phyloP scores from a whole-genome alignment of 2,113 vertebrate genomes.

The Pandion haliaetus region DNA sequence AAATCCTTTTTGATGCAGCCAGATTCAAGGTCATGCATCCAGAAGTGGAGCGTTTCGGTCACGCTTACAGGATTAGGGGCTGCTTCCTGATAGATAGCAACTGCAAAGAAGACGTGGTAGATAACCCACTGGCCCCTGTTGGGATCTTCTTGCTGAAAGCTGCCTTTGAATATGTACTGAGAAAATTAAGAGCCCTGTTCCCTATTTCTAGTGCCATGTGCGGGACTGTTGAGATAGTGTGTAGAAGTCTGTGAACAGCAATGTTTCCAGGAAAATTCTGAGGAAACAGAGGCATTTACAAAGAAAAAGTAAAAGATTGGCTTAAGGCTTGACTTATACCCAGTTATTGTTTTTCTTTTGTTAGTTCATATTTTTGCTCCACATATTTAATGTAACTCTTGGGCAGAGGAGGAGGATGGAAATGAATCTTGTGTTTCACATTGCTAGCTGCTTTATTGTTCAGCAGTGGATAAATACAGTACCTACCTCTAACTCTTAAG shows the following conservation, averaged over 20 bases:
- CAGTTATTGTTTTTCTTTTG: not conserved
- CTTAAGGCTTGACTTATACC: not conserved
- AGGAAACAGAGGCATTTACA: not conserved
- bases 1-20: not conserved
- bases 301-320: not conserved
- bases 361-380: not conserved
- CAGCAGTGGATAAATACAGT: not conserved
- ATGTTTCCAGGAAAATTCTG: not conserved
- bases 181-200: not conserved
- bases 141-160: not conserved
- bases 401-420: not conserved
- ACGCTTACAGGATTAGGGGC: not conserved
- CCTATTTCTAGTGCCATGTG: not conserved
- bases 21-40: not conserved
- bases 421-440: not conserved
- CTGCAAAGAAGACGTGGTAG: not conserved
- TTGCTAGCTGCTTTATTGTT: not conserved
- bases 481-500: not conserved
- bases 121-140: not conserved
- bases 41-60: not conserved
- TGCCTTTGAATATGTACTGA: not conserved
- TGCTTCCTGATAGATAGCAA: not conserved
- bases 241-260: not conserved
- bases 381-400: not conserved
- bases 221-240: accelerated